Base-by-base conservation (phyloP, 2,797 vertebrate species). In the Myripristis murdjan region DNA sequence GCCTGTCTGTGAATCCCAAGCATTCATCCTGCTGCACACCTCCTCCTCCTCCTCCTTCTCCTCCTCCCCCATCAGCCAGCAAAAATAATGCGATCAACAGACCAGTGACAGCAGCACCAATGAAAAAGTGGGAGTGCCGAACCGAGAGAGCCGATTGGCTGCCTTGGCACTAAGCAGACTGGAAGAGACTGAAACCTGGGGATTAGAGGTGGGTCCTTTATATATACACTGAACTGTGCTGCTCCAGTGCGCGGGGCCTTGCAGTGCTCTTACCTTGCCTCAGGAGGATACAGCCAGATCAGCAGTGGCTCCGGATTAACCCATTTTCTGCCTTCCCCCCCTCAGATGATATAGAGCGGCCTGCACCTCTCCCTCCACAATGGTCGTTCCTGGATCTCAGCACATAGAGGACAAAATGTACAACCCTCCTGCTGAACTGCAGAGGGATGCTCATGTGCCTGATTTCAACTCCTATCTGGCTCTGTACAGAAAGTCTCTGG, bases 51-150 rank as follows among this genome's bases (percentile, higher is more conserved):
- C 47, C 41, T 51, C 41, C 39, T 41, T 51, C 74, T 51, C 48
- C 73, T 69, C 61, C 64, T 58, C 66, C 15, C 56, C 72, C 80
- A 62, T 28, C 75, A 66, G 81, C 76, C 73, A 65, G 37, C 61
- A 74, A 73, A 80, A 79, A 91, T 89, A 90, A 91, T 86, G 69
- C 72, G 77, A 91, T 81, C 74, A 90, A 89, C 92, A 86, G 87
- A 75, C 90, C 88, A 94, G 88, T 20, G 55, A 44, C 61, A 28
- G 46, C 56, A 66, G 28, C 46, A 16, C 95, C 93, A 95, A 93
- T 94, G 64, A 92, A 89, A 93, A 93, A 87, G 92, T 93, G 91
- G 95, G 94, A 94, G 94, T 94, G 93, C 86, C 33, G 55, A 62
- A 75, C n/a, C 28, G 28, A 44, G 58, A 4, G 0, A 66, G 53